Evolutionary conservation across 2,797 vertebrate genomes (phyloP), one percentile per base, ranked within the genome.

Genomic region (Crypturellus tataupa): DNA sequence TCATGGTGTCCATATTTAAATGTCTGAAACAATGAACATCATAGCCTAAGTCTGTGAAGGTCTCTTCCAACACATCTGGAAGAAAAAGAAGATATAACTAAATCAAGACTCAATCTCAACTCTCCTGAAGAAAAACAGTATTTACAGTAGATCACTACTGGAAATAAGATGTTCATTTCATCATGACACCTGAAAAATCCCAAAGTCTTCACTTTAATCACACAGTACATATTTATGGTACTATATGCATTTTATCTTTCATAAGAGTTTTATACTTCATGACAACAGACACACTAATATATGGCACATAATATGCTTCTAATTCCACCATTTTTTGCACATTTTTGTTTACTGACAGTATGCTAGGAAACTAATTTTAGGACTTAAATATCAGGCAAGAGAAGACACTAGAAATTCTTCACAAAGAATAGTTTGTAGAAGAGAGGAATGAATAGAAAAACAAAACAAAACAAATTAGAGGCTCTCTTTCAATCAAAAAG

Each of bases 41-140:
- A 94, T 99, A 99, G 78, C 97, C 97, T 79, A 99, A 97, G 10
- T 65, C 90, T 72, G 71, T 94, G 90, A 99, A 99, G 7, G 98
- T 97, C 16, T 97, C 47, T 60, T 94, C 94, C 92, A 99, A 93
- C 94, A 97, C 44, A 29, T 88, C 99, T 99, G 96, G 55, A 56
- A 89, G 47, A 94, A 89, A 84, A 71, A 24, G 63, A 95, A 56
- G 33, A 81, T 2, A 11, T 25, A 76, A 70, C 80, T 47, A 77
- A 83, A 59, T 51, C 33, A 68, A 19, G 21, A 25, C 65, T 90
- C 37, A 65, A 12, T 62, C 31, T 60, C 46, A 81, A 31, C 29
- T 76, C 33, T 13, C 18, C 5, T 31, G 8, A 80, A 80, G 29
- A 11, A 42, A 27, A 49, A 39, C 33, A 71, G 5, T 46, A 79